phyloP scores from a whole-genome alignment of 1,140 invertebrate genomes.

The Lepidurus couesii region DNA sequence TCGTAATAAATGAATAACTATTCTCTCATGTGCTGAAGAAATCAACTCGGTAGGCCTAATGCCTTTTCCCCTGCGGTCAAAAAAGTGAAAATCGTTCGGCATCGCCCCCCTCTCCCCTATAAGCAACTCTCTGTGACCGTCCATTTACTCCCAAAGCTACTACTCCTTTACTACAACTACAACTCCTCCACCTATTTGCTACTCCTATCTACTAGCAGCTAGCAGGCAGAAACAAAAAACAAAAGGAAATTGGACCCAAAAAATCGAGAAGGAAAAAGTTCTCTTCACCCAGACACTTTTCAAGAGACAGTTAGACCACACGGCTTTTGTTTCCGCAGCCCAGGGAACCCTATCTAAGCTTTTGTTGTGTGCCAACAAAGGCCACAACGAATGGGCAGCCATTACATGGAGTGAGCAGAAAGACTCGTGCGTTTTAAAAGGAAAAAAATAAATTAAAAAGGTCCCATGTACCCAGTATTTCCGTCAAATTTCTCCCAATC shows the following conservation, averaged over 20 bases:
- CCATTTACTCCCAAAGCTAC: too few species aligned
- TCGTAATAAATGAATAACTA: neutral
- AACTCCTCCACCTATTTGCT: too few species aligned
- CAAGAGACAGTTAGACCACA: neutral
- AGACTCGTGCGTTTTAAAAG: too few species aligned
- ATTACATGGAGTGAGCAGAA: neutral
- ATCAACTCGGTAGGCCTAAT: neutral
- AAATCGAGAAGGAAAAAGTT: neutral
- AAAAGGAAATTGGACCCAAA: neutral
- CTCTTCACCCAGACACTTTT: neutral
- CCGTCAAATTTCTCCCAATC: too few species aligned
- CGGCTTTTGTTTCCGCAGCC: neutral
- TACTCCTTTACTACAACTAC: too few species aligned
- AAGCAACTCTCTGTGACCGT: too few species aligned
- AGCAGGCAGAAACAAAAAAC: neutral
- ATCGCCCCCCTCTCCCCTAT: too few species aligned
- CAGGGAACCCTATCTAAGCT: neutral
- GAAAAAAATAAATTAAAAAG: too few species aligned
- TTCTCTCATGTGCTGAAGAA: neutral
- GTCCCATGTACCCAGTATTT: too few species aligned
- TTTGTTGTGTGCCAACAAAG: constrained; percentile 18
- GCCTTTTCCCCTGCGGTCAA: too few species aligned
- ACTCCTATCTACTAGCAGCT: neutral
- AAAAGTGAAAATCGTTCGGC: too few species aligned
- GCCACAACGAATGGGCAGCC: neutral